These are phyloP conservation scores for Drosophila arizonae DNA, from an alignment of 1,140 invertebrate genomes.

Conservation along the genomic window DNA sequence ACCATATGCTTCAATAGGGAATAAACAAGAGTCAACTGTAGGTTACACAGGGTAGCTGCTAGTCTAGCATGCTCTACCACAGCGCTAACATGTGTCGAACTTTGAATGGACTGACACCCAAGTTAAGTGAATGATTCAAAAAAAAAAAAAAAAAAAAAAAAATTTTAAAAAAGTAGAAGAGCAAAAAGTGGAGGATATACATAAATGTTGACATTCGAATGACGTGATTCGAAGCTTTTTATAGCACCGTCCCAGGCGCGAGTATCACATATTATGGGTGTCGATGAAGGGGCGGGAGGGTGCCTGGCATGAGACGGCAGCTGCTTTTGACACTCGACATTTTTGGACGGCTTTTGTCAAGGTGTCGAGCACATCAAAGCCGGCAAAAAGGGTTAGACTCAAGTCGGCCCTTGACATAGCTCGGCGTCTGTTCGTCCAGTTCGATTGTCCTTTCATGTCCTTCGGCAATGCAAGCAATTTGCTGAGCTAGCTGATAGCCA, in stretches of 20 bases:
- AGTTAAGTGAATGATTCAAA: conserved; percentile 33
- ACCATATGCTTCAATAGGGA: too few species aligned
- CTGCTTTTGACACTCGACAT: conserved; percentile 46
- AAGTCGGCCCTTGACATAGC: conserved; percentile 12
- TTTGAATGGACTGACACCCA: conserved; percentile 18
- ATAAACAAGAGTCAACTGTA: too few species aligned
- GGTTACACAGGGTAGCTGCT: neutral
- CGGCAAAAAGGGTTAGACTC: conserved; percentile 15
- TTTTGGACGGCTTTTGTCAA: conserved; percentile 28
- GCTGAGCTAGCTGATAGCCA: conserved; percentile 11
- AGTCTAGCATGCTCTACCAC: neutral
- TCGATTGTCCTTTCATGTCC: conserved; percentile 30
- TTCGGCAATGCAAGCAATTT: conserved; percentile 42
- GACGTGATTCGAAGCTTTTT: conserved; percentile 25
- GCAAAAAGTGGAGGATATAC: neutral
- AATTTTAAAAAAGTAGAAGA: neutral
- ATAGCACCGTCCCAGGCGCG: conserved; percentile 11
- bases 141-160: neutral
- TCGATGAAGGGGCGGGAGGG: neutral
- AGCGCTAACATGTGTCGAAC: neutral
- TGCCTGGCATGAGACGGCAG: conserved; percentile 7
- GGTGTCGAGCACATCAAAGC: conserved; percentile 18
- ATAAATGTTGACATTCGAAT: conserved; percentile 41
- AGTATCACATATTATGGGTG: conserved; percentile 12
- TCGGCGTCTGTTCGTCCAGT: neutral